Percentiles rank a stretch among this genome's conserved stretches.
These are phyloP conservation scores for Pipistrellus pipistrellus DNA, from an alignment of 2,797 vertebrate genomes.

Conservation along the genomic window DNA sequence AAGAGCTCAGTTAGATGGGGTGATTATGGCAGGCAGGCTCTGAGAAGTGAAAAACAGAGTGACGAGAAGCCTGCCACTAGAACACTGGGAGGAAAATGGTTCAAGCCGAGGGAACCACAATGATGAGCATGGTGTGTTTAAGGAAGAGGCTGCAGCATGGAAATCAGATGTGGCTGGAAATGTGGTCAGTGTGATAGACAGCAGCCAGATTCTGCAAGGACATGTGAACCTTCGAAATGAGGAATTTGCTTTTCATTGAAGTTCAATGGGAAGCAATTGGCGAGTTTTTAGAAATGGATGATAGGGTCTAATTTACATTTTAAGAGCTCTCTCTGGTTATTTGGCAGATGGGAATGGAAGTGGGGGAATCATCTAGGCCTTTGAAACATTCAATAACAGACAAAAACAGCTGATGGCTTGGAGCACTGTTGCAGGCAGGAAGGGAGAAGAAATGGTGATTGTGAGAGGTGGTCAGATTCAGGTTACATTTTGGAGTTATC, in stretches of 20 bases:
- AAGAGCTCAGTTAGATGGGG: not conserved
- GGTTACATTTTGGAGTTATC: not conserved
- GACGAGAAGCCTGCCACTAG: not conserved
- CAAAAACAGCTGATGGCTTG: not conserved
- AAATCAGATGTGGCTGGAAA: not conserved
- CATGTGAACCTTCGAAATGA: not conserved
- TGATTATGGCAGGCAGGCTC: not conserved
- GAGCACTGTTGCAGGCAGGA: not conserved
- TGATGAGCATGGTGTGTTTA: not conserved
- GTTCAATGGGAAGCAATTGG: not conserved
- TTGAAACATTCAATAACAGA: not conserved
- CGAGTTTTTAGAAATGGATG: not conserved
- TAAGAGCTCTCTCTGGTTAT: not conserved
- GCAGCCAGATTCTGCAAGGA: not conserved
- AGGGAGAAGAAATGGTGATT: not conserved
- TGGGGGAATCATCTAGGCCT: conserved; percentile 38
- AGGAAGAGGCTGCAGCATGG: not conserved
- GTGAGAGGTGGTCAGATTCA: not conserved
- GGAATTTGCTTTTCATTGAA: not conserved
- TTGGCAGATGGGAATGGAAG: not conserved
- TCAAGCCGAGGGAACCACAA: not conserved
- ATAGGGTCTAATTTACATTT: not conserved
- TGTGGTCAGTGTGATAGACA: not conserved
- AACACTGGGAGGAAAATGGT: not conserved
- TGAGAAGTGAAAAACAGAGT: not conserved